These are phyloP conservation scores for Manis pentadactyla DNA, from an alignment of 2,797 vertebrate species.

Conservation along the genomic window DNA sequence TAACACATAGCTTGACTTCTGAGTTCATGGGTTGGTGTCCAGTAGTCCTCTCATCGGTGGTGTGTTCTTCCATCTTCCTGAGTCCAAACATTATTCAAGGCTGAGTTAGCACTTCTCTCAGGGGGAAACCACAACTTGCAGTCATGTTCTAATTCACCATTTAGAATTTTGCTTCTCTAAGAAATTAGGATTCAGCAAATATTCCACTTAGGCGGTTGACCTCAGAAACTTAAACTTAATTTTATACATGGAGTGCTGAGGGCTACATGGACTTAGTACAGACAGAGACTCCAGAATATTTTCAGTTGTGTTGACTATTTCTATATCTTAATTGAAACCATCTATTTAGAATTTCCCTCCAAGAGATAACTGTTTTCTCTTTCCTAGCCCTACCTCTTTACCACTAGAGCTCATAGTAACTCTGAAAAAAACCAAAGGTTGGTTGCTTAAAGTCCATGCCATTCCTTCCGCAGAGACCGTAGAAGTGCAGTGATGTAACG, in stretches of 20 bases:
- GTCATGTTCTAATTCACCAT: no score
- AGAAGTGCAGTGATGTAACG: rapidly evolving
- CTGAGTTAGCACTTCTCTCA: neutral
- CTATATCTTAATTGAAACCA: neutral
- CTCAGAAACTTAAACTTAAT: neutral
- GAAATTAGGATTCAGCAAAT: neutral
- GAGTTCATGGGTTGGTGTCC: neutral
- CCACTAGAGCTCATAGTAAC: neutral
- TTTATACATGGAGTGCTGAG: neutral
- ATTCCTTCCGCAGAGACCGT: neutral
- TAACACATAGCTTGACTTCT: neutral
- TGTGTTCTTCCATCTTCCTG: neutral
- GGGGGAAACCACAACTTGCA: rapidly evolving
- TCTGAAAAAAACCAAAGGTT: neutral
- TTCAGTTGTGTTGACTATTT: neutral
- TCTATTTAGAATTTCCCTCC: neutral
- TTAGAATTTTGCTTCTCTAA: neutral
- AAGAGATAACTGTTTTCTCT: neutral
- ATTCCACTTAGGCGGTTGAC: rapidly evolving
- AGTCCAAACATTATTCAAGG: no score
- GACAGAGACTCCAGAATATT: neutral
- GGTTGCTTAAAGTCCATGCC: no score
- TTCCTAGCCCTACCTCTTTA: neutral
- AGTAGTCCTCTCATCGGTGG: no score
- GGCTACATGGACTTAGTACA: neutral